Base-by-base conservation (phyloP, 2,797 vertebrate species). In the Danio jaintianensis region DNA sequence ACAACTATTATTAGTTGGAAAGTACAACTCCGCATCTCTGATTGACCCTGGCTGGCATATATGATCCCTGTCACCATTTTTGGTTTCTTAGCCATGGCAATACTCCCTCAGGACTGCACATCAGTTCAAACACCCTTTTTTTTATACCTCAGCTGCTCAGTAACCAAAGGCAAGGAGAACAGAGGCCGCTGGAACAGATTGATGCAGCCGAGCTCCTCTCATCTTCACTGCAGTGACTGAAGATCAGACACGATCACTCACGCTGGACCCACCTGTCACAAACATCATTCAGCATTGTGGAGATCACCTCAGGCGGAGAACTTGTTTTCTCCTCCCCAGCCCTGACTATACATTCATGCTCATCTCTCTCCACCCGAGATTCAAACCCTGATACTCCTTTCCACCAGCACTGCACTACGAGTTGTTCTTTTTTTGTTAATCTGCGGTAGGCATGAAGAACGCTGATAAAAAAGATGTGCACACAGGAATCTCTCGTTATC, bases 171-270 rank as follows among this genome's bases (percentile, higher is more conserved):
- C 70, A 61, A 36, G 50, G 43, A 50, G 58, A 77, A 72, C 50
- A 66, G 22, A 62, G 63, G 62, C 74, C 80, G 56, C 76, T 68
- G 67, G 62, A 69, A 78, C 67, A 63, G 73, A 73, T 63, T 50
- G 59, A 79, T 66, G 29, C 45, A 68, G 64, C 36, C 29, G 64
- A 63, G 66, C 58, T 83, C 74, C 42, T 80, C 68, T 80, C 58
- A 86, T 84, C 78, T 77, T 66, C 66, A 74, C 80, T 72, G 70
- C 77, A 81, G 55, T 82, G 40, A 52, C 53, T 50, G 68, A 75
- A 73, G 82, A 85, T 86, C 82, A 83, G 73, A 83, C 76, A 73
- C 72, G 56, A 80, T 85, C 50, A 70, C 75, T 81, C 70, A 75
- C 74, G 73, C 71, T 77, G 77, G 76, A 83, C 59, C 70, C 43